Evolutionary conservation across 2,113 vertebrate genomes (phyloP), one percentile per base, ranked within the genome.

Genomic region (Salvator merianae): DNA sequence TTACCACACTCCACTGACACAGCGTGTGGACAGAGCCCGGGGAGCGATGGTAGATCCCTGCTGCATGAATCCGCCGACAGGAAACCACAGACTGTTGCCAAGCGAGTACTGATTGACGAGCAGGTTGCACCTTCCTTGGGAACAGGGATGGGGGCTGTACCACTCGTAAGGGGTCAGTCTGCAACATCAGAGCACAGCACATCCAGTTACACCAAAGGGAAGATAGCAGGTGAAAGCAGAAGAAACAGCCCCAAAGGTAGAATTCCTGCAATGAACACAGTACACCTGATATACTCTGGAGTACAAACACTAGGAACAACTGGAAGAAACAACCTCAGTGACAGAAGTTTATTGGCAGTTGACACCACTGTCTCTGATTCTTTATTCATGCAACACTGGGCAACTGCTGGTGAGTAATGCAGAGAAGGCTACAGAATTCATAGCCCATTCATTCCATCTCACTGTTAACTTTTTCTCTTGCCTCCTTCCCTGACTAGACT

Each of bases 51-150:
- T 98, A 81, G 98, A 99, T 80, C 99, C 99, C 86, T 99, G 99
- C 94, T 99, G 99, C 99, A 99, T 99, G 95, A 99, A 99, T 10
- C 99, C 98, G 53, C 99, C 99, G 0, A 99, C 99, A 0, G 99
- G 99, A 90, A 99, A 99, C 98, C 99, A 99, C 92, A 99, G 96
- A 88, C 98, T 99, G 96, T 99, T 99, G 81, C 99, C 99, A 0
- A 99, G 96, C 0, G 99, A 99, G 91, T 99, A 99, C 94, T 99
- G 99, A 88, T 99, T 99, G 88, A 99, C 97, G 38, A 99, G 97
- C 32, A 99, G 96, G 88, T 97, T 97, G 92, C 98, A 99, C 34
- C 96, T 96, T 32, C 98, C 98, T 90, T 98, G 98, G 0, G 97
- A 96, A 88, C 98, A 99, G 3, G 98, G 97, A 88, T 99, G 98